Evolutionary conservation across 2,888 invertebrate genomes (phyloP).

Genomic region (Sesia apiformis): DNA sequence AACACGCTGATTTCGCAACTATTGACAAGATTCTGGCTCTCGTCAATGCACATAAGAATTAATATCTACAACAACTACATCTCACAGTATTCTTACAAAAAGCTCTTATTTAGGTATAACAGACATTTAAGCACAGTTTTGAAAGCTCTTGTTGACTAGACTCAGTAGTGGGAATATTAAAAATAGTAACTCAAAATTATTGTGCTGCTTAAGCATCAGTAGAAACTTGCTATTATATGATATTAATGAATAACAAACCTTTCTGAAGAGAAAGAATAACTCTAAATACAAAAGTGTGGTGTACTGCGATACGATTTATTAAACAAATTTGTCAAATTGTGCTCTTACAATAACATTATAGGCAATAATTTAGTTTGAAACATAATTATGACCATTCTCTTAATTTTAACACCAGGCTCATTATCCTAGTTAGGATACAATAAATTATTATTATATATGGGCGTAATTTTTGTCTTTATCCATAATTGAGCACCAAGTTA

Average conservation of each 20-base stretch:
- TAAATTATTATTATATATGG: too few species aligned
- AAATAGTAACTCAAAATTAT: slow-evolving; percentile 18
- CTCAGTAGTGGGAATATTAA: slow-evolving; percentile 11
- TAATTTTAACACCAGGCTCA: too few species aligned
- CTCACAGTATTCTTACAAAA: slow-evolving; percentile 34
- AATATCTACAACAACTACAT: slow-evolving; percentile 49
- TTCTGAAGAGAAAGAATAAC: not conserved
- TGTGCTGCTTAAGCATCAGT: slow-evolving; percentile 18
- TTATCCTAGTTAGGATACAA: too few species aligned
- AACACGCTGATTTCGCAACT: slow-evolving; percentile 21
- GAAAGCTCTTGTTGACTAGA: slow-evolving; percentile 53
- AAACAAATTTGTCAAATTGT: slow-evolving; percentile 7
- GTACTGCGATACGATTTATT: not conserved
- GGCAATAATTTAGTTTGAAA: not conserved
- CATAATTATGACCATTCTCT: too few species aligned
- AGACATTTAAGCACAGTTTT: slow-evolving; percentile 48
- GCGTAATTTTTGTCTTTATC: too few species aligned
- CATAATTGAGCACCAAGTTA: too few species aligned
- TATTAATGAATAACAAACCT: slow-evolving; percentile 10
- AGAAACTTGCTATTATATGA: slow-evolving; percentile 8
- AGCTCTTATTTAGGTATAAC: slow-evolving; percentile 52
- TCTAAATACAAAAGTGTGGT: not conserved
- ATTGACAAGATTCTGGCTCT: slow-evolving; percentile 23
- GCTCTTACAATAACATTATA: slow-evolving; percentile 14
- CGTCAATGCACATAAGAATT: slow-evolving; percentile 26